Conservation (phyloP, 2,797 vertebrate species). For the Melopsittacus undulatus region DNA sequence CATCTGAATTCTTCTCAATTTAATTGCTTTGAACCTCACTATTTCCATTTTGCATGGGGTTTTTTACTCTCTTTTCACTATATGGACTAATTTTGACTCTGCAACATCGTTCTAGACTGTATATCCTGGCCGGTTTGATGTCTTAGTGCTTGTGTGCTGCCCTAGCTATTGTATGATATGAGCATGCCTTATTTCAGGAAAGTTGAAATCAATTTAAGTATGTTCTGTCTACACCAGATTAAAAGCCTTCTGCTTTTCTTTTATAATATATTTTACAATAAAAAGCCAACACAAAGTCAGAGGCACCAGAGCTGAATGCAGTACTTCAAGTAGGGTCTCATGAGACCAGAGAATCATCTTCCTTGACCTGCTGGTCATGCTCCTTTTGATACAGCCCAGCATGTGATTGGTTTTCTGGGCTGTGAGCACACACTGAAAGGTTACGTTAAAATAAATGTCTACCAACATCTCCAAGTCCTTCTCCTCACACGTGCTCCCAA, state of each 20-base stretch:
- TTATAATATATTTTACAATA: neutral
- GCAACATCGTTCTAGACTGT: neutral
- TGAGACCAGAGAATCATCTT: neutral
- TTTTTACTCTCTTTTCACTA: neutral
- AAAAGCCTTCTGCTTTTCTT: neutral
- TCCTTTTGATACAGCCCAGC: neutral
- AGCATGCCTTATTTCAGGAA: neutral
- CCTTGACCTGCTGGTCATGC: neutral
- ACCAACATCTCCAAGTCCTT: neutral
- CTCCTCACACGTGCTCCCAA: neutral
- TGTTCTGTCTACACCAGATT: neutral
- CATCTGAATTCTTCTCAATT: conserved; percentile 13
- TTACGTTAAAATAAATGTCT: neutral
- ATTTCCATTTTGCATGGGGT: neutral
- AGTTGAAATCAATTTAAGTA: neutral
- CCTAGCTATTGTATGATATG: neutral
- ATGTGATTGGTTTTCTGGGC: neutral
- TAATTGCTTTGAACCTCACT: neutral
- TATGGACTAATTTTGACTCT: neutral
- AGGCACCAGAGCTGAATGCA: neutral
- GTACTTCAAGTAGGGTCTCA: neutral
- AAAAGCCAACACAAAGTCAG: neutral
- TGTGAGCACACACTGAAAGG: neutral
- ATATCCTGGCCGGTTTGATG: neutral
- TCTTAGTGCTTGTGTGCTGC: neutral